Conservation (phyloP, 2,113 vertebrate genomes). For the Dasyprocta punctata region DNA sequence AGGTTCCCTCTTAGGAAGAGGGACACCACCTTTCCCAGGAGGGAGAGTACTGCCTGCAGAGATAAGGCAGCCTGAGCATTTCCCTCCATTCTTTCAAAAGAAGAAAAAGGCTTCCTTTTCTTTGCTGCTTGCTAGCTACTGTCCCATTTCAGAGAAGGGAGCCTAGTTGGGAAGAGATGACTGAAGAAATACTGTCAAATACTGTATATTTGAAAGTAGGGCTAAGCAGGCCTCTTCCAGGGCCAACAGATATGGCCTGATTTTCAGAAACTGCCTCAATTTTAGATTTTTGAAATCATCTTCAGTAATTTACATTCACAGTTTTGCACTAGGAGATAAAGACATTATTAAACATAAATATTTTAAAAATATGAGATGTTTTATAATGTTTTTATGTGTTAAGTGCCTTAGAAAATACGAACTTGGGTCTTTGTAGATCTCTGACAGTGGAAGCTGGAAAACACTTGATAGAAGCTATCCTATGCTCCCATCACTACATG, state of each 20-base stretch:
- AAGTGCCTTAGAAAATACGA: background rate
- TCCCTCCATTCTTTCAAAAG: background rate
- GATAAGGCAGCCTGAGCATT: background rate
- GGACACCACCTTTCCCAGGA: background rate
- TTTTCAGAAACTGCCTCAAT: background rate
- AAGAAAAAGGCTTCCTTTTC: background rate
- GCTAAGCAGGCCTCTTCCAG: background rate
- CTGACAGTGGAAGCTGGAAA: constrained; percentile 33
- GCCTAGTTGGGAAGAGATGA: background rate
- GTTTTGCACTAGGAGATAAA: background rate
- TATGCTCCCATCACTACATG: background rate
- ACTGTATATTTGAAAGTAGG: background rate
- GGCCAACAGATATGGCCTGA: background rate
- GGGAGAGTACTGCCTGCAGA: background rate
- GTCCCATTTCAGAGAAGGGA: background rate
- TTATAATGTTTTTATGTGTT: constrained; percentile 3
- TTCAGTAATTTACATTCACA: background rate
- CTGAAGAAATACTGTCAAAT: background rate
- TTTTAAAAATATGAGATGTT: background rate
- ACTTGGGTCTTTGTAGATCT: background rate
- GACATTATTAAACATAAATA: background rate
- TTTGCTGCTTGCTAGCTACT: background rate
- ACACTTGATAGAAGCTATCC: background rate
- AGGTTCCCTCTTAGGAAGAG: background rate
- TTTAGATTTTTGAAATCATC: background rate